phyloP scores from a whole-genome alignment of 2,797 vertebrate genomes.

The Erpetoichthys calabaricus region DNA sequence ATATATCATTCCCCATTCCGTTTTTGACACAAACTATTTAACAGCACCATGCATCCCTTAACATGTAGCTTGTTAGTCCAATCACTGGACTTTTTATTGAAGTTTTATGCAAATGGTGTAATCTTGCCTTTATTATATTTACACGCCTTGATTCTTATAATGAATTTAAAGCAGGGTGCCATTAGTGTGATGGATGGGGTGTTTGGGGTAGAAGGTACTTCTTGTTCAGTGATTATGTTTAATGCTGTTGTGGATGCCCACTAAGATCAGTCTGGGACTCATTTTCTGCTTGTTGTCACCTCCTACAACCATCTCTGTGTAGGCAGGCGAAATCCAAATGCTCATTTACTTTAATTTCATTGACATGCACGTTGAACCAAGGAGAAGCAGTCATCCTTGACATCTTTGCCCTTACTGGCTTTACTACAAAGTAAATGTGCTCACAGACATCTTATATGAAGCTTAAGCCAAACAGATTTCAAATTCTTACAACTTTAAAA shows the following conservation, averaged over 20 bases:
- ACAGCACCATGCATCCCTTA: conserved; percentile 36
- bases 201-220: conserved; percentile 22
- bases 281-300: conserved; percentile 35
- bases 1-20: conserved; percentile 51
- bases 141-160: conserved; percentile 21
- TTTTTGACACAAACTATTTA: conserved; percentile 47
- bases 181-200: conserved; percentile 30
- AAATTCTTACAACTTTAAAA: no score
- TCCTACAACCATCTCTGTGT: conserved; percentile 7
- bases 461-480: no score
- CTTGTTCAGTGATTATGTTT: conserved; percentile 23
- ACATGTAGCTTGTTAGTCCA: conserved; percentile 39
- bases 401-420: neutral
- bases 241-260: conserved; percentile 28
- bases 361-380: conserved; percentile 1
- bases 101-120: conserved; percentile 35
- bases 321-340: neutral
- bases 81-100: conserved; percentile 40
- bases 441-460: no score
- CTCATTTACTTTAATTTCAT: conserved; percentile 2
- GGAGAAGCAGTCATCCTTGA: neutral
- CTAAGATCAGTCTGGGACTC: conserved; percentile 27
- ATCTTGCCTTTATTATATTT: conserved; percentile 46
- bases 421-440: no score
- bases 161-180: conserved; percentile 25